A percentile compares a stretch with the other conserved stretches of the same genome.
These are phyloP conservation scores for Polietes domitor DNA, from an alignment of 2,888 invertebrate genomes.

Conservation along the genomic window DNA sequence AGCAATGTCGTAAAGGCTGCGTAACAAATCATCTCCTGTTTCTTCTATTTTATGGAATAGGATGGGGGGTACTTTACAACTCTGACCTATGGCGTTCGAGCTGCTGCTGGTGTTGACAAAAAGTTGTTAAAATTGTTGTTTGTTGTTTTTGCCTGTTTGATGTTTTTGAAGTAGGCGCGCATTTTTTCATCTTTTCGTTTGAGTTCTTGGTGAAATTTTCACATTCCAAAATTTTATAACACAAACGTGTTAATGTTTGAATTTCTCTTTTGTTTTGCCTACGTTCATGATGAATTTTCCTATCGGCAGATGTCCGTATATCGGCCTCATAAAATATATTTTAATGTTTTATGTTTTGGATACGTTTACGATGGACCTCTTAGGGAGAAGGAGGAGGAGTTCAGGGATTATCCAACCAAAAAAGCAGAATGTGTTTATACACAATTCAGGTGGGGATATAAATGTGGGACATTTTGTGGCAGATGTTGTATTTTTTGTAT, in stretches of 20 bases:
- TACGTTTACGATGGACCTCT: constrained; percentile 43
- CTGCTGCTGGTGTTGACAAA: constrained; percentile 50
- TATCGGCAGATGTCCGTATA: constrained; percentile 38
- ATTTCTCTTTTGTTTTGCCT: constrained; percentile 30
- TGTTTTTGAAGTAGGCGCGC: background rate
- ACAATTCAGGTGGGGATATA: constrained; percentile 37
- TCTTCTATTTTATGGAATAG: background rate
- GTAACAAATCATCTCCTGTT: constrained; percentile 23
- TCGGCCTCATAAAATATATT: constrained; percentile 48
- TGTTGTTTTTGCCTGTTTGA: background rate
- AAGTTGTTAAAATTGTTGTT: constrained; percentile 42
- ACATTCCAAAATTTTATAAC: constrained; percentile 54
- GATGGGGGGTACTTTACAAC: constrained; percentile 19
- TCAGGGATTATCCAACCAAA: background rate
- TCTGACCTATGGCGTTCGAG: constrained; percentile 38
- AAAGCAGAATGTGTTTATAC: background rate
- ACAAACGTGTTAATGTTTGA: constrained; percentile 62
- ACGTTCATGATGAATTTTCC: constrained; percentile 32
- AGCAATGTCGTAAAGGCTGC: background rate
- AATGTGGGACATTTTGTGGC: background rate
- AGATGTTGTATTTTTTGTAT: constrained; percentile 1
- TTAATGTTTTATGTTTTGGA: constrained; percentile 34
- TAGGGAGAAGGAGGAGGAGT: constrained; percentile 1
- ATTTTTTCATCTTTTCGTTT: background rate
- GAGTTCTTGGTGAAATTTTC: background rate